A percentile compares a stretch with the other conserved stretches of the same genome.
These are phyloP conservation scores for Phenacoccus solenopsis DNA, from an alignment of 1,140 invertebrate species.

Conservation along the genomic window DNA sequence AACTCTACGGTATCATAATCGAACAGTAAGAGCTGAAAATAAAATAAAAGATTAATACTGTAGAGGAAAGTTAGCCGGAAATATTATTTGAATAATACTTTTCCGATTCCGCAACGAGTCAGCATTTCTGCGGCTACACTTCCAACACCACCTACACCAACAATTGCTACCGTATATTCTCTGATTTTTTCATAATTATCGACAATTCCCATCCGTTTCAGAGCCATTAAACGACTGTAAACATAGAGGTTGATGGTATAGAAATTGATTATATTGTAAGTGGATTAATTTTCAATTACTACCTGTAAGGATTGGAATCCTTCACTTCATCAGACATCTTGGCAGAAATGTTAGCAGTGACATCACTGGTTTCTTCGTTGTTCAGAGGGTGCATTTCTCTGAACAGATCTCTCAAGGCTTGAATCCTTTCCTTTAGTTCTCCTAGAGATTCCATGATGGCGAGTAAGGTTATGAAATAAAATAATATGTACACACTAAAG, in stretches of 20 bases:
- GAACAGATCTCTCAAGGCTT: background rate
- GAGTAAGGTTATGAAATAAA: background rate
- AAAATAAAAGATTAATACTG: background rate
- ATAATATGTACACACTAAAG: background rate
- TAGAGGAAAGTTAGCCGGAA: background rate
- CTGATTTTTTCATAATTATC: slow-evolving; percentile 96
- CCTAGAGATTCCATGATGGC: background rate
- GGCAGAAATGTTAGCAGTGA: slow-evolving; percentile 44
- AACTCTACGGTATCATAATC: slow-evolving; percentile 99
- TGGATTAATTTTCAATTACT: slow-evolving; percentile 24
- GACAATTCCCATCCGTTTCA: slow-evolving; percentile 98
- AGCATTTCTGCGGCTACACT: slow-evolving; percentile 99
- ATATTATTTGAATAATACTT: slow-evolving; percentile 40
- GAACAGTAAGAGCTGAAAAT: slow-evolving; percentile 72
- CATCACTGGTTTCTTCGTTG: background rate
- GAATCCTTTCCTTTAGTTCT: background rate
- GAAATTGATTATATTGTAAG: background rate
- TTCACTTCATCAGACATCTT: slow-evolving; percentile 86
- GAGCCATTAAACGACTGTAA: slow-evolving; percentile 88
- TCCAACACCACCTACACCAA: slow-evolving; percentile 97
- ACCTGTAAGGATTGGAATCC: slow-evolving; percentile 98
- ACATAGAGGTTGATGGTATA: background rate
- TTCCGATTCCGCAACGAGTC: slow-evolving; percentile 94
- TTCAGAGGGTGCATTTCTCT: background rate
- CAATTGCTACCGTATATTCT: slow-evolving; percentile 78